phyloP scores from a whole-genome alignment of 37 sponge, comb jelly and placozoan genomes.

The Aphrocallistes beatrix region DNA sequence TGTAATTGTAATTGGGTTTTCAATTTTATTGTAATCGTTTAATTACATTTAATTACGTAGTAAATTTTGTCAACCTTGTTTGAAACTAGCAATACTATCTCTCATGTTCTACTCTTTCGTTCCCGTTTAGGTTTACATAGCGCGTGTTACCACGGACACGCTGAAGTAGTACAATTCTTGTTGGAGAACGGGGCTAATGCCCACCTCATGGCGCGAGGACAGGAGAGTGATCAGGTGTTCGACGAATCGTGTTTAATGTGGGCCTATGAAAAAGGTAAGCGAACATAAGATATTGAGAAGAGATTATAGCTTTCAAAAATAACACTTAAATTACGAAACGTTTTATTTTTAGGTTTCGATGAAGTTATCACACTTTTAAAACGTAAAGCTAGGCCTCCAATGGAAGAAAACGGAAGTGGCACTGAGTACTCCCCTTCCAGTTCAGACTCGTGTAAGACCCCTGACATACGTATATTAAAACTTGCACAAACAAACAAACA shows the following conservation, averaged over 20 bases:
- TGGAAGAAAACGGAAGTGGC: background rate
- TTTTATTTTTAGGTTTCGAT: background rate
- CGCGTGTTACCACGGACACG: constrained; percentile 8
- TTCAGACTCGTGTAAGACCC: background rate
- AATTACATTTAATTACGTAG: no score
- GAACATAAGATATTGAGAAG: no score
- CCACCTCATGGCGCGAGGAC: background rate
- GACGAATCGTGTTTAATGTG: constrained; percentile 9
- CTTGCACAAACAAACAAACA: background rate
- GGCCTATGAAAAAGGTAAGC: constrained; percentile 6
- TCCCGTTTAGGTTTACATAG: background rate
- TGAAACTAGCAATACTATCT: no score
- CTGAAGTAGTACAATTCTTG: background rate
- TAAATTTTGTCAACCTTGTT: no score
- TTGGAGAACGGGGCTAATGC: constrained; percentile 9
- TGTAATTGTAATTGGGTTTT: no score
- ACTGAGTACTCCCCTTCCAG: background rate
- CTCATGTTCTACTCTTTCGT: no score
- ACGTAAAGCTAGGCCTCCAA: constrained; percentile 14
- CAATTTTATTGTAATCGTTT: no score
- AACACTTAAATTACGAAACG: background rate
- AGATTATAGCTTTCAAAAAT: background rate
- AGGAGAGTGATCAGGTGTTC: background rate
- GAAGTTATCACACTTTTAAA: background rate
- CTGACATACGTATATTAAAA: background rate